Evolutionary conservation across 2,113 vertebrate genomes (phyloP).

Genomic region (Hyperopisus bebe): DNA sequence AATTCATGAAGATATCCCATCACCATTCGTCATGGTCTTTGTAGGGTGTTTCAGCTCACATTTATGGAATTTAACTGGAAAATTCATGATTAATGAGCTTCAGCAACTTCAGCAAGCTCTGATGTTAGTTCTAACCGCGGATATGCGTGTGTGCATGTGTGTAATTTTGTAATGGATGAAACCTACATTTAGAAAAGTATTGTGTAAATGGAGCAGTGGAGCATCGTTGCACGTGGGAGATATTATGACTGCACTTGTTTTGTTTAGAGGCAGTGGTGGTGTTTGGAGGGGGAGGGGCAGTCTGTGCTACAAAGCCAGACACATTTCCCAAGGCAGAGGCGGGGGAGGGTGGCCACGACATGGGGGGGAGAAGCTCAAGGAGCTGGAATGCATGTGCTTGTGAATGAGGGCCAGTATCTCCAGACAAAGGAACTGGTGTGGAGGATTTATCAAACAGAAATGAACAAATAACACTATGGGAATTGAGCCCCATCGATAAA

Average conservation of each 20-base stretch:
- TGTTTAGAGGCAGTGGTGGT: not conserved
- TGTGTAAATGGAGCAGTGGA: not conserved
- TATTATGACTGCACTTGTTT: slow-evolving; percentile 7
- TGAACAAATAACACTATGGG: not conserved
- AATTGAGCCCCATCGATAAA: not conserved
- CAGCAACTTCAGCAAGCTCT: not conserved
- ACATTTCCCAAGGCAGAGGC: not conserved
- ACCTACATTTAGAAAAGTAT: not conserved
- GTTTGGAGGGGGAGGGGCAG: not conserved
- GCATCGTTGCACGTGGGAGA: not conserved
- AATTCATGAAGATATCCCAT: not conserved
- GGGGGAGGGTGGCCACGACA: not conserved
- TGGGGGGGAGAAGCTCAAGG: not conserved
- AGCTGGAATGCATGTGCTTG: not conserved
- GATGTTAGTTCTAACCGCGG: not conserved
- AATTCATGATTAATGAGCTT: not conserved
- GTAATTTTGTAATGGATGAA: not conserved
- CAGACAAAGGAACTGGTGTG: not conserved
- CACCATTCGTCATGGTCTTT: not conserved
- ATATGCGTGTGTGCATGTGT: not conserved
- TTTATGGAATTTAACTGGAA: not conserved
- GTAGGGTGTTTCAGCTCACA: not conserved
- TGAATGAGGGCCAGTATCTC: not conserved
- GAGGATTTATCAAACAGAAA: not conserved
- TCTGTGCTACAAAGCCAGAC: not conserved